These are phyloP conservation scores for Lasioglossum malachurum DNA, from an alignment of 2,888 invertebrate genomes.

Conservation along the genomic window DNA sequence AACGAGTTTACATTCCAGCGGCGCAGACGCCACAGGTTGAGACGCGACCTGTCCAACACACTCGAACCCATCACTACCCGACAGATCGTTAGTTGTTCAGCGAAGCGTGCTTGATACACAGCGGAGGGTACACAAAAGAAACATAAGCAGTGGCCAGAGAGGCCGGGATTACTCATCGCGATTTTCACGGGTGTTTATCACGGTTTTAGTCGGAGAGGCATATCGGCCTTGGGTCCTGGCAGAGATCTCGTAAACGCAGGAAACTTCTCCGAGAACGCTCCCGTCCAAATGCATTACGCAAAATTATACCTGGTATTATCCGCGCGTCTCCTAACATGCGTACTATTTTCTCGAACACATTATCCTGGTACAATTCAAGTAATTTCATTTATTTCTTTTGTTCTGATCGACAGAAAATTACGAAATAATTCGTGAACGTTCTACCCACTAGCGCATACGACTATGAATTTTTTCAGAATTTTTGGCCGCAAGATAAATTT, in stretches of 20 bases:
- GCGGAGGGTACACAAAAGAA: constrained; percentile 19
- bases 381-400: too few relatives aligned
- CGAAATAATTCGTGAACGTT: too few relatives aligned
- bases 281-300: constrained; percentile 45
- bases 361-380: too few relatives aligned
- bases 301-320: constrained; percentile 24
- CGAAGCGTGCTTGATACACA: background rate
- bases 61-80: background rate
- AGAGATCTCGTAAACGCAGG: constrained; percentile 63
- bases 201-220: constrained; percentile 42
- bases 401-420: too few relatives aligned
- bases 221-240: constrained; percentile 67
- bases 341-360: too few relatives aligned
- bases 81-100: background rate
- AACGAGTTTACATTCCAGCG: background rate
- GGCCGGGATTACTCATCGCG: constrained; percentile 60
- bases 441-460: too few relatives aligned
- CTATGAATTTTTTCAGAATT: too few relatives aligned
- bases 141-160: background rate
- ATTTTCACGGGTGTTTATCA: constrained; percentile 68
- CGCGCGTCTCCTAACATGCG: too few relatives aligned
- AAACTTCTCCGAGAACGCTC: constrained; percentile 37
- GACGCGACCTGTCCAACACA: background rate
- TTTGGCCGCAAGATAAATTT: too few relatives aligned
- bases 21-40: background rate